Conservation (phyloP, 1,140 invertebrate species). For the Drosophila malerkotliana region DNA sequence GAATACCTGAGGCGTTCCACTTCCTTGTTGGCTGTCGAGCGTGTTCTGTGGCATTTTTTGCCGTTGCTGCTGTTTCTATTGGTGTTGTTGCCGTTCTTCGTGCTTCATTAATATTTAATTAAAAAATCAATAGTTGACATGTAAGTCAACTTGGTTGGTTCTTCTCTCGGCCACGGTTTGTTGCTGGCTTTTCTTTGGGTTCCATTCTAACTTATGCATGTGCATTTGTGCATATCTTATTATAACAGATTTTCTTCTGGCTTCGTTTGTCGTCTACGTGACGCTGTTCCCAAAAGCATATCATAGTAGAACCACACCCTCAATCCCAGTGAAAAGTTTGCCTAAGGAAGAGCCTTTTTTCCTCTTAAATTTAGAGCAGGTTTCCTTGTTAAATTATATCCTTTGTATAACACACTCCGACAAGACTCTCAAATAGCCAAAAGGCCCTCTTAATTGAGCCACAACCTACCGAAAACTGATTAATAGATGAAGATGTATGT, state of each 20-base stretch:
- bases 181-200: slow-evolving; percentile 23
- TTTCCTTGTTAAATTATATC: background rate
- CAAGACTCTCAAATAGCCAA: slow-evolving; percentile 41
- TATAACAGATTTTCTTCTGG: slow-evolving; percentile 68
- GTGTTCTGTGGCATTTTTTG: slow-evolving; percentile 53
- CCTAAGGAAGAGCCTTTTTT: slow-evolving; percentile 5
- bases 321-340: slow-evolving; percentile 35
- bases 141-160: slow-evolving; percentile 65
- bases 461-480: slow-evolving; percentile 66
- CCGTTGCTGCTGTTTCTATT: slow-evolving; percentile 4
- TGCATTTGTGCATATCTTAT: slow-evolving; percentile 77
- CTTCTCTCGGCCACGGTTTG: slow-evolving; percentile 29
- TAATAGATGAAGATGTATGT: slow-evolving; percentile 50
- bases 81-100: slow-evolving; percentile 44
- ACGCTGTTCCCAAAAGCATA: slow-evolving; percentile 49
- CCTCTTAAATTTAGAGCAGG: background rate
- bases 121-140: slow-evolving; percentile 83
- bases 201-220: slow-evolving; percentile 69
- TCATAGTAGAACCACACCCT: slow-evolving; percentile 37
- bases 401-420: background rate
- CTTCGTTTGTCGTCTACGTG: slow-evolving; percentile 58
- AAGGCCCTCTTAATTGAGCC: slow-evolving; percentile 59
- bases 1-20: slow-evolving; percentile 48
- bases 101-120: slow-evolving; percentile 83
- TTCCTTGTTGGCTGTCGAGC: slow-evolving; percentile 42